Base-by-base conservation (phyloP, 2,113 vertebrate genomes). In the Rhodinocichla rosea region DNA sequence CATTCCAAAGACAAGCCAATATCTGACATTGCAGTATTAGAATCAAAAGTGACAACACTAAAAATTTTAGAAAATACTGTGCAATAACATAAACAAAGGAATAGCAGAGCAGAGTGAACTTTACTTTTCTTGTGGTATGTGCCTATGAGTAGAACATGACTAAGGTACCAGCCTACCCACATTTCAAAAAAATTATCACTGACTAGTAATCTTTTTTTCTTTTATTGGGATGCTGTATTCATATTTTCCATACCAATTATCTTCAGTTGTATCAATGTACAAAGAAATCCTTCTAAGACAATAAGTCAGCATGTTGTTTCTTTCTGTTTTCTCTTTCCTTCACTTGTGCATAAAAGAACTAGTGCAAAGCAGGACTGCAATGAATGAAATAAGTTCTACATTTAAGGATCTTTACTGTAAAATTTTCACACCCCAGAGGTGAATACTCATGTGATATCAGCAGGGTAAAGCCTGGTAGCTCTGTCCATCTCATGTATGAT, bases 241-340 rank as follows among this genome's bases (percentile, higher is more conserved):
- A 1, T 77, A 60, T 69, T 76, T 93, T 76, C 44, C 26, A 19
- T 27, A 30, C 3, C 7, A 56, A 11, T 57, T 70, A 37, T 49
- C 56, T 73, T 64, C n/a, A 78, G 16, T 17, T 23, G 6, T 65
- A 73, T 44, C 57, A 33, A 85, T 5, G 14, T 39, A 6, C 11
- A 50, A 75, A 79, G 7, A 83, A 89, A 70, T 59, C 11, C 59
- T 53, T 37, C 35, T 75, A 89, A 86, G 27, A 80, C 15, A 57
- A 2, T 1, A 1, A 44, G 20, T 23, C n/a, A 23, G 6, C 3
- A 4, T 52, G 35, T 44, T 59, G 9, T n/a, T 55, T 53, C 22
- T 64, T 70, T 32, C 15, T 73, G 22, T 70, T 70, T 89, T 55
- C 15, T 77, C 26, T 70, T 87, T 59, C 37, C 11, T 40, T 87